Conservation (phyloP, 2,888 invertebrate species). For the Gandaritis pyraliata region DNA sequence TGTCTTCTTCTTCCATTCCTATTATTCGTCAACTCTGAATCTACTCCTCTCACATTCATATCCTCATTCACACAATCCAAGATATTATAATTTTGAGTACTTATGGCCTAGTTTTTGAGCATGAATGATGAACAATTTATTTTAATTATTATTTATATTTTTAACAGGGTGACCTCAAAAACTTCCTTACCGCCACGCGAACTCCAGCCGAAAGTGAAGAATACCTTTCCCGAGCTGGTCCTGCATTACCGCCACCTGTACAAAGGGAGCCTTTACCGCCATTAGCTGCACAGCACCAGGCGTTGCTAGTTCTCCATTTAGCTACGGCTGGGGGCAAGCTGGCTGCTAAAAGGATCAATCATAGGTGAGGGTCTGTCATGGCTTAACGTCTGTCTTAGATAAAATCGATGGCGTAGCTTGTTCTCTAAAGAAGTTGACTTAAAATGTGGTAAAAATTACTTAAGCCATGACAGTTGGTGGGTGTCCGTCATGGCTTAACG, state of each 20-base stretch:
- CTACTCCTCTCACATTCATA: too few relatives aligned
- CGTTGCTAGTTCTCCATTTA: constrained; percentile 89
- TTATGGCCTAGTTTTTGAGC: too few relatives aligned
- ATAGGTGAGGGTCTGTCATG: constrained; percentile 80
- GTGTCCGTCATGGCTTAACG: constrained; percentile 7
- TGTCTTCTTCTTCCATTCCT: too few relatives aligned
- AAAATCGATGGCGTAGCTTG: background rate
- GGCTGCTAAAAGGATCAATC: constrained; percentile 87
- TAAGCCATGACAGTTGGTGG: background rate
- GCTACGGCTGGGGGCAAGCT: constrained; percentile 86
- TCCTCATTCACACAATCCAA: too few relatives aligned
- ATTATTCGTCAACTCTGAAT: too few relatives aligned
- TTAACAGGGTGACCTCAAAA: constrained; percentile 94
- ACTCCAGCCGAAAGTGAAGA: constrained; percentile 64
- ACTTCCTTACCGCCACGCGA: constrained; percentile 90
- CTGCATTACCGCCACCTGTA: constrained; percentile 44
- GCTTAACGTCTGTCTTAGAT: background rate
- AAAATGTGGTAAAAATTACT: background rate
- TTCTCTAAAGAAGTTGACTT: too few relatives aligned
- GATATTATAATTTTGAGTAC: too few relatives aligned
- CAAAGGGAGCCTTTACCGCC: constrained; percentile 61
- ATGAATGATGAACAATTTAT: too few relatives aligned
- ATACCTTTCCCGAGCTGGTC: constrained; percentile 57
- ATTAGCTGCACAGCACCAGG: constrained; percentile 87
- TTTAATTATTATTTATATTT: background rate